phyloP scores from a whole-genome alignment of 2,888 invertebrate species.

The Zeuzera pyrina region DNA sequence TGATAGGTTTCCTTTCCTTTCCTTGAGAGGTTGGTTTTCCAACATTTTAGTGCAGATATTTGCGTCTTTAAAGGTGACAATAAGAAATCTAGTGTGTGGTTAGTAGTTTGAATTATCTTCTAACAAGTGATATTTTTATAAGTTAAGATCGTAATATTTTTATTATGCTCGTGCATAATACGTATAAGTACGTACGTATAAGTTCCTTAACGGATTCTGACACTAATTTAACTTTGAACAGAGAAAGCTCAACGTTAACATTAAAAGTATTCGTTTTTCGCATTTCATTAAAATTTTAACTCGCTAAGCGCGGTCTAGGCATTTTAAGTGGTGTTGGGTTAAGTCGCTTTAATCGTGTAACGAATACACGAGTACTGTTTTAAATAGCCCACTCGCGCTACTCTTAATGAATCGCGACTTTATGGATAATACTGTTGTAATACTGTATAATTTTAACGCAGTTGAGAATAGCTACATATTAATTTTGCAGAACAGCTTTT shows the following conservation, averaged over 20 bases:
- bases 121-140: too few relatives aligned
- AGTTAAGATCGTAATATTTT: too few relatives aligned
- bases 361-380: constrained; percentile 38
- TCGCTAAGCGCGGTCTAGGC: constrained; percentile 41
- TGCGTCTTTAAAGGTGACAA: background rate
- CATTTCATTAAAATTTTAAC: constrained; percentile 52
- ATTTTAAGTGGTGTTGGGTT: constrained; percentile 35
- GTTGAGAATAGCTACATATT: too few relatives aligned
- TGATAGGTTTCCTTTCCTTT: too few relatives aligned
- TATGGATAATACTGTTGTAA: too few relatives aligned
- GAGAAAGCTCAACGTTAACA: constrained; percentile 29
- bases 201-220: background rate
- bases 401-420: constrained; percentile 23
- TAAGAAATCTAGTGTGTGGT: too few relatives aligned
- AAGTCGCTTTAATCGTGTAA: constrained; percentile 45
- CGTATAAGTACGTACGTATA: background rate
- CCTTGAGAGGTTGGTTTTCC: too few relatives aligned
- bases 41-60: background rate
- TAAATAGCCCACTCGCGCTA: constrained; percentile 19
- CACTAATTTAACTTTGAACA: constrained; percentile 25
- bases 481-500: too few relatives aligned
- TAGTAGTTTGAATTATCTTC: too few relatives aligned
- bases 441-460: too few relatives aligned
- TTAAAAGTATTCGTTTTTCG: constrained; percentile 49
- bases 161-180: background rate